A percentile compares a stretch with the other conserved stretches of the same genome.
These are phyloP conservation scores for Dryobota labecula DNA, from an alignment of 2,888 invertebrate species.

Conservation along the genomic window DNA sequence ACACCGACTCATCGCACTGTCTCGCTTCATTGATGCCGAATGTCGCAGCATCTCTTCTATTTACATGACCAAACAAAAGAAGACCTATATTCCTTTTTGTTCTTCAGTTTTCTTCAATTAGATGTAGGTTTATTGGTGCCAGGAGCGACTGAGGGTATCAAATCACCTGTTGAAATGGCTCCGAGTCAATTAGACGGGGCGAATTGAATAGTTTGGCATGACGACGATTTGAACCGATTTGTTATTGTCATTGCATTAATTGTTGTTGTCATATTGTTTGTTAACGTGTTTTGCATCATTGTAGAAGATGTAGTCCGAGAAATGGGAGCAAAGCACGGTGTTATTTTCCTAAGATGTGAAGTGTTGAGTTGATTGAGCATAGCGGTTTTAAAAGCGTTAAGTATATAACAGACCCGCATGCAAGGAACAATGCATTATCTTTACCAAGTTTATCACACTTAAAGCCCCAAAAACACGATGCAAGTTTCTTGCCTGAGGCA, in stretches of 20 bases:
- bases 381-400: not conserved
- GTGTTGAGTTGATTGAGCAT: not conserved
- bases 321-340: too few species aligned
- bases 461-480: not conserved
- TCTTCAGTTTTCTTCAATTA: conserved; percentile 27
- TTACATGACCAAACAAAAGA: conserved; percentile 4
- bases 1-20: not conserved
- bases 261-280: conserved; percentile 15
- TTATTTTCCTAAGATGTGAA: not conserved
- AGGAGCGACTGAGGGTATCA: conserved; percentile 39
- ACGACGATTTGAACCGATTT: conserved; percentile 4
- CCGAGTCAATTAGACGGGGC: conserved; percentile 26
- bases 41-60: conserved; percentile 19
- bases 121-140: conserved; percentile 47
- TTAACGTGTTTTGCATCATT: not conserved
- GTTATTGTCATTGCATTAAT: conserved; percentile 3
- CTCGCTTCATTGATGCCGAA: conserved; percentile 40
- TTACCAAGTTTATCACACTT: not conserved
- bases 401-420: not conserved
- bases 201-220: conserved; percentile 35
- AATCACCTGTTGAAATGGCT: conserved; percentile 57
- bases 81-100: conserved; percentile 32
- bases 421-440: not conserved
- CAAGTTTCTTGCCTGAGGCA: not conserved
- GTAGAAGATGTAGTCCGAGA: not conserved